Conservation (phyloP, 1,140 invertebrate species). For the Hylaeus anthracinus region DNA sequence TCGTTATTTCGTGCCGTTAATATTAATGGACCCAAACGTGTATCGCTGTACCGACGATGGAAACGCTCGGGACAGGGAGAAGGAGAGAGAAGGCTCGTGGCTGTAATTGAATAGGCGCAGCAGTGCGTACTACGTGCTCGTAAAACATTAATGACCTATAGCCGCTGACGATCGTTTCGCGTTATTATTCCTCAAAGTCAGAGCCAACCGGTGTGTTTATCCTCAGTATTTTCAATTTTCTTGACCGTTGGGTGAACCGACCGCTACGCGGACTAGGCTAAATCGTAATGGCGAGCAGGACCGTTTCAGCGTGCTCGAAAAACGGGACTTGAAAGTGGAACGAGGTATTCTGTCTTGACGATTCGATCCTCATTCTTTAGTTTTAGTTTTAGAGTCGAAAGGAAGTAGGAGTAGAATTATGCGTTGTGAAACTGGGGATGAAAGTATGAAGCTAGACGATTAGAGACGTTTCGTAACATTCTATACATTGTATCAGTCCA, state of each 20-base stretch:
- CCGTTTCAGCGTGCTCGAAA: not conserved
- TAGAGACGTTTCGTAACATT: too few species aligned
- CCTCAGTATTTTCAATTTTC: constrained; percentile 50
- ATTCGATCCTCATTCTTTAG: too few species aligned
- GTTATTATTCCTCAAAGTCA: constrained; percentile 64
- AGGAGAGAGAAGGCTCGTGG: constrained; percentile 38
- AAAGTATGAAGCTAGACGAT: too few species aligned
- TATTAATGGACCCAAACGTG: constrained; percentile 73
- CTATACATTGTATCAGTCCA: too few species aligned
- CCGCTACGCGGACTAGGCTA: not conserved
- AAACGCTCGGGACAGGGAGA: constrained; percentile 34
- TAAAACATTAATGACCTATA: constrained; percentile 73
- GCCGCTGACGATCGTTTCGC: constrained; percentile 61
- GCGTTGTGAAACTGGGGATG: too few species aligned
- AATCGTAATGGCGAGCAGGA: constrained; percentile 14
- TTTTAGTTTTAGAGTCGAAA: not conserved
- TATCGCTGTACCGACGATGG: constrained; percentile 50
- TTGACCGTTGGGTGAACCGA: constrained; percentile 45
- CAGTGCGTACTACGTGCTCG: constrained; percentile 67
- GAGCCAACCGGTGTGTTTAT: constrained; percentile 46
- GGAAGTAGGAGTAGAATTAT: too few species aligned
- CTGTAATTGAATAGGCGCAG: constrained; percentile 74
- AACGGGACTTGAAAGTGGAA: not conserved
- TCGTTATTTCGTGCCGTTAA: constrained; percentile 72
- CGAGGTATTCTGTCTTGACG: not conserved